A percentile compares a stretch with the other conserved stretches of the same genome.
These are phyloP conservation scores for Cerastis leucographa DNA, from an alignment of 2,888 invertebrate species.

Conservation along the genomic window DNA sequence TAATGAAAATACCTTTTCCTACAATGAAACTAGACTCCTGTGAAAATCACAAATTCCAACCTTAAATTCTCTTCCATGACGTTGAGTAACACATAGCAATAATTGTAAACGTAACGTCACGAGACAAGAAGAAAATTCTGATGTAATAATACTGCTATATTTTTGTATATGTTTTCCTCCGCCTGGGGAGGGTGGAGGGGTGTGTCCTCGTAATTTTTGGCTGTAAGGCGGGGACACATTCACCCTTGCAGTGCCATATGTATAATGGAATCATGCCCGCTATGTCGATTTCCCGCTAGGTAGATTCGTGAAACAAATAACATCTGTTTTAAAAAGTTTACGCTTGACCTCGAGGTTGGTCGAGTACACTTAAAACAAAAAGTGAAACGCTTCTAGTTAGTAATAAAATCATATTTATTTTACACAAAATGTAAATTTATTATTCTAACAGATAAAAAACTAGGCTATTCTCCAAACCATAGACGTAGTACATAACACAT, in stretches of 20 bases:
- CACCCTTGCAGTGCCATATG: neutral
- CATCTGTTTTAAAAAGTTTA: too few relatives aligned
- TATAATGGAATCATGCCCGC: too few relatives aligned
- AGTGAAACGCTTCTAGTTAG: too few relatives aligned
- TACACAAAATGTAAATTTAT: too few relatives aligned
- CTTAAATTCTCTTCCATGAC: constrained; percentile 21
- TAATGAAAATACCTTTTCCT: neutral
- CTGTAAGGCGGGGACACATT: neutral
- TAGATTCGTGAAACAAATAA: too few relatives aligned
- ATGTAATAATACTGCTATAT: too few relatives aligned
- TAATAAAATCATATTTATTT: too few relatives aligned
- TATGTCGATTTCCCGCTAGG: too few relatives aligned
- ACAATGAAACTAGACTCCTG: neutral
- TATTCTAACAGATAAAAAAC: too few relatives aligned
- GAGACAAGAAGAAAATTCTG: neutral
- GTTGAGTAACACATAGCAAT: constrained; percentile 2
- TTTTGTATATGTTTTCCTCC: neutral
- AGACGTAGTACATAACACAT: neutral
- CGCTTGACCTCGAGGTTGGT: too few relatives aligned
- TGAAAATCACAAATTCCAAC: constrained; percentile 26
- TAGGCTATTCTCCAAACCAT: too few relatives aligned
- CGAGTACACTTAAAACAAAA: too few relatives aligned
- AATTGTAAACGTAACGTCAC: constrained; percentile 17
- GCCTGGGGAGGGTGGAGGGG: neutral
- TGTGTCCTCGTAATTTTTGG: neutral